Evolutionary conservation across 2,888 invertebrate species (phyloP).

Genomic region (Resseliella maxima): DNA sequence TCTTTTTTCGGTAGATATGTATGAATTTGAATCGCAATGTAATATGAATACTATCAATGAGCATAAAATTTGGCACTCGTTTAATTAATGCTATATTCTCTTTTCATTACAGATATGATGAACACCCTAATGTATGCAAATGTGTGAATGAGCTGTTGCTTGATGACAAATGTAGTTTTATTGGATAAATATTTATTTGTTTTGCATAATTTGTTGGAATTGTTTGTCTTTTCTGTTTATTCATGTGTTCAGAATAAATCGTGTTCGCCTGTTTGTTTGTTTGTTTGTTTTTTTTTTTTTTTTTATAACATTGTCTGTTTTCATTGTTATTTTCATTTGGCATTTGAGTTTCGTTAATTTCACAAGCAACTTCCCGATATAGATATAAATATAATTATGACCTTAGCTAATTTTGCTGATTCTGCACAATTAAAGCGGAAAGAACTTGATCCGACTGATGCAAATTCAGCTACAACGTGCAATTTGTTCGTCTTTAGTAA

Average conservation of each 20-base stretch:
- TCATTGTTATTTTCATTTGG: not conserved
- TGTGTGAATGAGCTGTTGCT: not conserved
- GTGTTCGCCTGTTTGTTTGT: not conserved
- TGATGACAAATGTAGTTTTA: conserved; percentile 7
- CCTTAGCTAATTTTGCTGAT: conserved; percentile 32
- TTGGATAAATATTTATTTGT: conserved; percentile 48
- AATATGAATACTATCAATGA: too few relatives aligned
- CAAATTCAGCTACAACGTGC: not conserved
- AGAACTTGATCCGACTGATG: conserved; percentile 11
- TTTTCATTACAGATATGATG: too few relatives aligned
- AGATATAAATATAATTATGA: conserved; percentile 3
- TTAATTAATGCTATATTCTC: too few relatives aligned
- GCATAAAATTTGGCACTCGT: too few relatives aligned
- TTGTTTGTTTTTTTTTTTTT: not conserved
- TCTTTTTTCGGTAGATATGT: too few relatives aligned
- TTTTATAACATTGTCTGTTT: not conserved
- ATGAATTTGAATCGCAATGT: too few relatives aligned
- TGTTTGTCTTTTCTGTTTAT: not conserved
- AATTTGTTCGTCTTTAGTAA: not conserved
- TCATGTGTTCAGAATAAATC: not conserved
- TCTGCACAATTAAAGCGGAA: conserved; percentile 29
- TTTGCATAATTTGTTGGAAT: conserved; percentile 41
- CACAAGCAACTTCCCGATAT: not conserved
- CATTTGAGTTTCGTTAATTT: not conserved
- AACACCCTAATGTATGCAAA: too few relatives aligned